These are phyloP conservation scores for Numida meleagris DNA, from an alignment of 2,113 vertebrate species.

Conservation along the genomic window DNA sequence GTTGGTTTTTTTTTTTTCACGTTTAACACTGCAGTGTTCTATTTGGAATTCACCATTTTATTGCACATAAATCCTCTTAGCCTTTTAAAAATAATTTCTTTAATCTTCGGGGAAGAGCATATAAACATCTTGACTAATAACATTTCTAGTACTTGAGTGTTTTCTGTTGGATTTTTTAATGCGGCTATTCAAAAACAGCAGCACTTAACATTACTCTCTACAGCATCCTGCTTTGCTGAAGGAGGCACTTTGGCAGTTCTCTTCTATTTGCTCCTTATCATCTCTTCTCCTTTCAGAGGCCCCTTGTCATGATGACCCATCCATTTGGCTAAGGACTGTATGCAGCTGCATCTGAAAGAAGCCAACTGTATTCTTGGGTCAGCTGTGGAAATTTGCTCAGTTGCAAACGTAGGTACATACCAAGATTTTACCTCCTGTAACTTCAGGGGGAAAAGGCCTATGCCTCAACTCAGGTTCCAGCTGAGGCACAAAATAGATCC, in stretches of 20 bases:
- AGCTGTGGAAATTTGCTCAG: neutral
- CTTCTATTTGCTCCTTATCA: constrained; percentile 11
- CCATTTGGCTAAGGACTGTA: constrained; percentile 19
- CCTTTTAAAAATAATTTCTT: constrained; percentile 35
- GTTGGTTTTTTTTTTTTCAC: neutral
- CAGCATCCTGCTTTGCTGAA: constrained; percentile 33
- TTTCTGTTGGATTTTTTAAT: constrained; percentile 11
- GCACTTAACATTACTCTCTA: constrained; percentile 13
- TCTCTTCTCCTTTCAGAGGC: constrained; percentile 56
- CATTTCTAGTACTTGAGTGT: constrained; percentile 15
- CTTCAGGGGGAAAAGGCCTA: neutral
- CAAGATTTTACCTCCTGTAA: neutral
- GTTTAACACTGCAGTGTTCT: neutral
- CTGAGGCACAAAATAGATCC: neutral
- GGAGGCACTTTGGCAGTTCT: constrained; percentile 50
- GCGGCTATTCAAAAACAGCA: constrained; percentile 9
- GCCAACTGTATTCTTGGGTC: constrained; percentile 60
- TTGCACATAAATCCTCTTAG: constrained; percentile 9
- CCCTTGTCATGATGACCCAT: constrained; percentile 49
- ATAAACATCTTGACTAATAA: constrained; percentile 37
- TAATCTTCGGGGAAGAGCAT: neutral
- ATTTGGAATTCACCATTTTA: neutral
- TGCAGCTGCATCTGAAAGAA: constrained; percentile 57
- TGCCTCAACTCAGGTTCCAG: neutral
- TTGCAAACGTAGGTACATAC: neutral